A percentile compares a stretch with the other conserved stretches of the same genome.
Evolutionary conservation across 1,140 invertebrate genomes (phyloP).

Genomic region (Condylostylus longicornis): DNA sequence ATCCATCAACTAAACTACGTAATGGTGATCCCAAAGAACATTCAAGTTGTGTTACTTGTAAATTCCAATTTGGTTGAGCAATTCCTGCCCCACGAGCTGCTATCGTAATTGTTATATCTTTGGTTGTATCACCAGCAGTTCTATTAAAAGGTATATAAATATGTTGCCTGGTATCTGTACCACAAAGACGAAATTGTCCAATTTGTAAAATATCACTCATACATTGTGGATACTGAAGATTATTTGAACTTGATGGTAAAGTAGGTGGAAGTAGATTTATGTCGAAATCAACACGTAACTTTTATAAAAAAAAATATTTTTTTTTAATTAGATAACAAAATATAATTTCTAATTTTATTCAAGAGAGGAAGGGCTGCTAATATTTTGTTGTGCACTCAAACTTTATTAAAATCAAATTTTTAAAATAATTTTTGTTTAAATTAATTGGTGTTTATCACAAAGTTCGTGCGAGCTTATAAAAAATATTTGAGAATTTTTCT

Average conservation of each 20-base stretch:
- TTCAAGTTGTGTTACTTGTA: conserved; percentile 20
- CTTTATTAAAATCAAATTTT: no score
- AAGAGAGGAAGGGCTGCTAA: no score
- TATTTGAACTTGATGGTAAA: conserved; percentile 1
- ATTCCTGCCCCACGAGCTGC: conserved; percentile 11
- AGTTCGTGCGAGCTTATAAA: no score
- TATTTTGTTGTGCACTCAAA: no score
- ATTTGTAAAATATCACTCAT: conserved; percentile 18
- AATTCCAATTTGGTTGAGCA: conserved; percentile 14
- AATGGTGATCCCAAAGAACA: conserved; percentile 14
- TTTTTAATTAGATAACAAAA: no score
- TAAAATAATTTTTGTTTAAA: no score
- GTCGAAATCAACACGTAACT: conserved; percentile 20
- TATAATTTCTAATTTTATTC: no score
- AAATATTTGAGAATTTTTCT: no score
- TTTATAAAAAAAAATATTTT: no score
- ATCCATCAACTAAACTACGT: conserved; percentile 2
- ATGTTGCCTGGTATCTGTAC: conserved; percentile 20
- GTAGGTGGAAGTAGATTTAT: conserved; percentile 17
- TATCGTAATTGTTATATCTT: conserved; percentile 14
- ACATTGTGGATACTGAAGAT: conserved; percentile 16
- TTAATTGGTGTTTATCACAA: no score
- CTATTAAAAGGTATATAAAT: conserved; percentile 27
- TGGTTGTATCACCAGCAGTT: conserved; percentile 10
- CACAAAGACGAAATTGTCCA: conserved; percentile 16